phyloP scores from a whole-genome alignment of 2,888 invertebrate genomes.

The Scaptomyza cyrtandrae region DNA sequence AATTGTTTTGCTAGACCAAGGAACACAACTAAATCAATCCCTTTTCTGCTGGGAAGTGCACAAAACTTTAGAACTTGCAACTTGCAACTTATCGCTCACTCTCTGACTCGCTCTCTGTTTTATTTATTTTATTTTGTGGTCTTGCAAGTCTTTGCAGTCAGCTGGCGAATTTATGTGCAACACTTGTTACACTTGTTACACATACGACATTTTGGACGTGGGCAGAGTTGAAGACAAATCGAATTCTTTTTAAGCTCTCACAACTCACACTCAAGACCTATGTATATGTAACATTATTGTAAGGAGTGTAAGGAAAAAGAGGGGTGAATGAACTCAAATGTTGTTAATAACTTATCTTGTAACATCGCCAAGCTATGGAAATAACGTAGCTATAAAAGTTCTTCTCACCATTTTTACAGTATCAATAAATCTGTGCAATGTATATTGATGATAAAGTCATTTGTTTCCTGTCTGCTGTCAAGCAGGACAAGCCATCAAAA shows the following conservation, averaged over 20 bases:
- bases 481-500: not conserved
- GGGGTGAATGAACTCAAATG: not conserved
- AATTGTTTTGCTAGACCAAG: conserved; percentile 22
- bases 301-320: not conserved
- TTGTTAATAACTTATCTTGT: not conserved
- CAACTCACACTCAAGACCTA: conserved; percentile 37
- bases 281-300: conserved; percentile 50
- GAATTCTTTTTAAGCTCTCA: conserved; percentile 45
- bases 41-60: conserved; percentile 19
- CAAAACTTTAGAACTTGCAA: conserved; percentile 29
- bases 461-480: conserved; percentile 6
- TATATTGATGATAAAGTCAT: conserved; percentile 2
- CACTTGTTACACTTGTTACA: conserved; percentile 56
- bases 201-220: conserved; percentile 66
- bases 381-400: no score
- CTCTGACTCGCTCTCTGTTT: conserved; percentile 22
- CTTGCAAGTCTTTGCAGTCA: conserved; percentile 24
- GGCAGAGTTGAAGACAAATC: conserved; percentile 65
- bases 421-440: conserved; percentile 6
- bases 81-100: conserved; percentile 25
- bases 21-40: conserved; percentile 51
- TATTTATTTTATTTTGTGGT: conserved; percentile 64
- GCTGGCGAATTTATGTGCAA: conserved; percentile 55
- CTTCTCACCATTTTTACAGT: not conserved
- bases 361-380: not conserved